Percentiles rank a stretch among this genome's conserved stretches.
These are phyloP conservation scores for Microdon myrmicae DNA, from an alignment of 2,888 invertebrate genomes.

Conservation along the genomic window DNA sequence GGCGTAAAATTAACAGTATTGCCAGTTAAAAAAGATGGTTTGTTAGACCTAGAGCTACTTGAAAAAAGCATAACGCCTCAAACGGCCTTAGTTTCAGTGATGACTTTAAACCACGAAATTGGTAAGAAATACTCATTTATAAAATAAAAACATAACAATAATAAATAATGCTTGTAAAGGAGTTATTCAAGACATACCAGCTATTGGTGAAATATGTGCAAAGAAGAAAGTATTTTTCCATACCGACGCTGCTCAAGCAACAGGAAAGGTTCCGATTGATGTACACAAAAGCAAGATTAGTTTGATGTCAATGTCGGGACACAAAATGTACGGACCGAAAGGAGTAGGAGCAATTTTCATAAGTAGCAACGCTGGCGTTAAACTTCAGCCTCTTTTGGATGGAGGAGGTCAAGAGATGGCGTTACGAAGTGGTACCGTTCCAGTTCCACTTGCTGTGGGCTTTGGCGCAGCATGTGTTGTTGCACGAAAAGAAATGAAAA, in stretches of 20 bases:
- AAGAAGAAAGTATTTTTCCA: slow-evolving; percentile 93
- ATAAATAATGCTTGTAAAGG: too few relatives aligned
- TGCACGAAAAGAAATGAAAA: slow-evolving; percentile 83
- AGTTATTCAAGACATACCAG: slow-evolving; percentile 89
- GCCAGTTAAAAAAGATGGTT: slow-evolving; percentile 86
- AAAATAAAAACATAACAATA: too few relatives aligned
- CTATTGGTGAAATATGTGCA: slow-evolving; percentile 91
- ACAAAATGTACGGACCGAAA: slow-evolving; percentile 71
- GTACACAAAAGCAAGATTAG: slow-evolving; percentile 95
- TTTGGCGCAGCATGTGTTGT: slow-evolving; percentile 84
- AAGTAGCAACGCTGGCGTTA: slow-evolving; percentile 89
- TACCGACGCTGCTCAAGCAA: slow-evolving; percentile 98
- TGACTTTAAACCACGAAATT: slow-evolving; percentile 99
- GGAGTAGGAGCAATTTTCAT: slow-evolving; percentile 92
- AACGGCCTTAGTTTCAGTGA: slow-evolving; percentile 93
- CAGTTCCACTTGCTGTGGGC: slow-evolving; percentile 92
- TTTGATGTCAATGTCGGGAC: slow-evolving; percentile 97
- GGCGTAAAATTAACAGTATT: slow-evolving; percentile 96
- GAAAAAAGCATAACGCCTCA: slow-evolving; percentile 86
- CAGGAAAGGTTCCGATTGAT: slow-evolving; percentile 93
- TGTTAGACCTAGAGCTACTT: slow-evolving; percentile 83
- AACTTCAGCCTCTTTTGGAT: slow-evolving; percentile 93
- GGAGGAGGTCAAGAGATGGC: slow-evolving; percentile 99
- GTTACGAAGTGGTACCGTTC: slow-evolving; percentile 95
- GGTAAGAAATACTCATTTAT: too few relatives aligned